Base-by-base conservation (phyloP, 2,113 vertebrate species). In the Promerops cafer region DNA sequence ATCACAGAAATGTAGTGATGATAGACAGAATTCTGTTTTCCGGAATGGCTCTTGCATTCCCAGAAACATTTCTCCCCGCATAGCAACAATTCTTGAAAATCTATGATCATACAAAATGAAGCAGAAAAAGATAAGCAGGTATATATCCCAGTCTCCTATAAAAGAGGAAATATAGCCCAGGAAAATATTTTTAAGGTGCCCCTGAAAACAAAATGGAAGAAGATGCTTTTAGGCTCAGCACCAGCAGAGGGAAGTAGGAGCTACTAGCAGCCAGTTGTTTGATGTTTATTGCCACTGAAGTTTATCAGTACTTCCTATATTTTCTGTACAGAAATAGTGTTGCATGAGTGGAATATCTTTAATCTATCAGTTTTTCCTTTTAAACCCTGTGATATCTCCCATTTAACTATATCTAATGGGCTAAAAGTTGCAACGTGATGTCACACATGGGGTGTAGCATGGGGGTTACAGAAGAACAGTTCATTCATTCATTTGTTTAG, bases 361-460 rank as follows among this genome's bases (percentile, higher is more conserved):
- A 57, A 61, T 76, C 15, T 26, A 52, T 23, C 20, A 42, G 4
- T 37, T 91, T 74, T 78, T 28, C 14, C 24, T 70, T 47, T 31
- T n/a, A 45, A 65, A 23, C 8, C 4, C 5, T 40, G 15, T 13
- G 33, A 16, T 49, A 12, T 22, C 13, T 61, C 16, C 17, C 16
- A 37, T 31, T 72, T 74, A 74, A 17, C 27, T 28, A 33, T 5
- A 13, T 45, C 35, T 37, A 70, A 16, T 19, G 16, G 15, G 15
- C 19, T 93, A 66, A 82, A 84, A 76, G 33, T 39, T 80, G 13
- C 16, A 72, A n/a, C 0, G 1, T 57, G 37, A 18, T 17, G 18
- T 61, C 16, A 74, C 4, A 1, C 3, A 4, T 57, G 9, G 19
- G 22, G 9, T 60, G 10, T 53, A 50, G 27, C 2, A 1, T 9